These are phyloP conservation scores for Tautogolabrus adspersus DNA, from an alignment of 2,113 vertebrate genomes.

Conservation along the genomic window DNA sequence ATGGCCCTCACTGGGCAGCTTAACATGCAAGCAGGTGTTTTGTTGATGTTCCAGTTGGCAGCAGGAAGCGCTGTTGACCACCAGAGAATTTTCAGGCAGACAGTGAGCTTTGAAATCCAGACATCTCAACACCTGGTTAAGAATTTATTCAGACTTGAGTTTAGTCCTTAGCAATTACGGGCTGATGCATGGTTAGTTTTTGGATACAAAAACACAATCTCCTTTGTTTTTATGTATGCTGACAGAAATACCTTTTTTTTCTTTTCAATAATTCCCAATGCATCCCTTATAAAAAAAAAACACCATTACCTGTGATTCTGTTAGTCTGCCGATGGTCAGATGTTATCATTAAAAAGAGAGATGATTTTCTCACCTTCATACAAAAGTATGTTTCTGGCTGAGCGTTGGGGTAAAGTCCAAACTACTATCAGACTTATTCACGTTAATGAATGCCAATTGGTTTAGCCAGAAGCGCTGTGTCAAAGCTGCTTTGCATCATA, in stretches of 20 bases:
- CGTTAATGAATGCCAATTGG: not conserved
- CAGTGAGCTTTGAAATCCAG: conserved; percentile 20
- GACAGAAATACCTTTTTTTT: no score
- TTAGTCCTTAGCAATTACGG: no score
- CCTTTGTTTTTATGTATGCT: no score
- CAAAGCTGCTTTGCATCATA: conserved; percentile 3
- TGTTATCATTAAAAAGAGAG: not conserved
- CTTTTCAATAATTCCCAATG: no score
- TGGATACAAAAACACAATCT: not conserved
- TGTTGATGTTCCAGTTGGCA: conserved; percentile 37
- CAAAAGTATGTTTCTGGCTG: not conserved
- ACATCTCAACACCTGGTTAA: conserved; percentile 22
- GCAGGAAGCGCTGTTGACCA: not conserved
- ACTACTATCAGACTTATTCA: not conserved
- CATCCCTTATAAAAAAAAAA: no score
- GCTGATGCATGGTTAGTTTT: not conserved
- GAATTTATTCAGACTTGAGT: not conserved
- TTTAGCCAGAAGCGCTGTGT: conserved; percentile 5
- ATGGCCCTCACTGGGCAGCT: not conserved
- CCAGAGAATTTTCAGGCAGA: conserved; percentile 24
- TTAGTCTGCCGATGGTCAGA: not conserved
- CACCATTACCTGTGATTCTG: not conserved
- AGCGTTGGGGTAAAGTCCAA: not conserved
- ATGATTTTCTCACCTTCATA: not conserved
- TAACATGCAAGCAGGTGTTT: conserved; percentile 22